These are phyloP conservation scores for Resseliella maxima DNA, from an alignment of 2,888 invertebrate species.

Conservation along the genomic window DNA sequence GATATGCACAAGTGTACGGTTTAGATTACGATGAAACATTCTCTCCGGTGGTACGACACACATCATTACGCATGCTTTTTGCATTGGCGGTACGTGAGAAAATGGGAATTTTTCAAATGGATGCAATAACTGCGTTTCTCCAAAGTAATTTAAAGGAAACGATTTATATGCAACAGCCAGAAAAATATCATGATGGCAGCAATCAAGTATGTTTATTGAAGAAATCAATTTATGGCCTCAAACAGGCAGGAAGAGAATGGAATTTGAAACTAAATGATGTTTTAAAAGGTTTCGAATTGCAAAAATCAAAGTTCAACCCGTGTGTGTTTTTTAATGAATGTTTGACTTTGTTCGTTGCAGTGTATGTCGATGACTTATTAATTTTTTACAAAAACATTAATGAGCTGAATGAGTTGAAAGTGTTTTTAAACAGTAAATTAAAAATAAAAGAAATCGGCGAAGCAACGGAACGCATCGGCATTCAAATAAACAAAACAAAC, in stretches of 20 bases:
- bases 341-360: neutral
- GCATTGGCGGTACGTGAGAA: neutral
- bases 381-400: neutral
- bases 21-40: constrained; percentile 27
- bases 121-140: constrained; percentile 5
- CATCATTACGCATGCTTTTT: neutral
- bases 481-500: neutral
- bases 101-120: constrained; percentile 1
- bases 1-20: neutral
- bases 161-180: neutral
- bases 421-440: neutral
- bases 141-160: neutral
- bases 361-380: constrained; percentile 18
- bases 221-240: neutral
- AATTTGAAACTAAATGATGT: neutral
- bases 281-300: neutral
- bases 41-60: neutral
- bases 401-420: neutral
- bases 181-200: neutral
- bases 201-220: neutral
- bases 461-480: neutral
- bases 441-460: constrained; percentile 24
- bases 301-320: neutral
- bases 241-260: constrained; percentile 5
- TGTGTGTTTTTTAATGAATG: neutral